Base-by-base conservation (phyloP, 1,140 invertebrate species). In the Ephestia elutella region DNA sequence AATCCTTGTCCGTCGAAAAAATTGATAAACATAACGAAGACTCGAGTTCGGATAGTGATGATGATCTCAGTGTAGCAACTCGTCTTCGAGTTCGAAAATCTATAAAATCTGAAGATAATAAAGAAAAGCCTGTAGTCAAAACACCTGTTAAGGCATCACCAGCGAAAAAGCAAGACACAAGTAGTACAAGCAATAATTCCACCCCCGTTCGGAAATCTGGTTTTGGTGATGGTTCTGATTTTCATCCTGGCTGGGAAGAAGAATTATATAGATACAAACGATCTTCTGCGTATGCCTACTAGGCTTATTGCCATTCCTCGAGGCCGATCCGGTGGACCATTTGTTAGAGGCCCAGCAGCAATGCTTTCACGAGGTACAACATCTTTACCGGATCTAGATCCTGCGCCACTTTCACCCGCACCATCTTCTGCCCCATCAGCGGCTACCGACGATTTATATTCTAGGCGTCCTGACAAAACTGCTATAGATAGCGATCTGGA, bases 261-360 rank as follows among this genome's bases (percentile, higher is more conserved):
- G 94, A 95, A 70, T 90, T 95, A 19, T 95, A 94, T 68, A 92
- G 91, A 62, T 96, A 94, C 68, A 96, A 96, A 79, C 91, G 93
- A 64, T 95, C 94, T n/a, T 0, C 80, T 96, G 1, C 90, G 95
- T 56, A 95, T 96, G 91, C 95, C 95, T 2, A 85, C 92, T 11
- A 91, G 92, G 62, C 82, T 96, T 35, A 96, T 96, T 58, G 94
- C 92, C 5, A 93, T 96, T 7, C 92, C 94, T 19, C 72, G 82
- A 62, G 86, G 86, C 13, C 70, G 82, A 20, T 86, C 86, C 19
- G 86, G 80, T 32, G 83, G 82, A 5, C 82, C 86, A 15, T 88
- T 86, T 59, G 65, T 65, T 20, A 75, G 77, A 65, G 71, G 72
- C n/a, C 66, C 73, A 9, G 70, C 67, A 18, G 64, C 64, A 30